Evolutionary conservation across 1,140 invertebrate species (phyloP).

Genomic region (Diuraphis noxia): DNA sequence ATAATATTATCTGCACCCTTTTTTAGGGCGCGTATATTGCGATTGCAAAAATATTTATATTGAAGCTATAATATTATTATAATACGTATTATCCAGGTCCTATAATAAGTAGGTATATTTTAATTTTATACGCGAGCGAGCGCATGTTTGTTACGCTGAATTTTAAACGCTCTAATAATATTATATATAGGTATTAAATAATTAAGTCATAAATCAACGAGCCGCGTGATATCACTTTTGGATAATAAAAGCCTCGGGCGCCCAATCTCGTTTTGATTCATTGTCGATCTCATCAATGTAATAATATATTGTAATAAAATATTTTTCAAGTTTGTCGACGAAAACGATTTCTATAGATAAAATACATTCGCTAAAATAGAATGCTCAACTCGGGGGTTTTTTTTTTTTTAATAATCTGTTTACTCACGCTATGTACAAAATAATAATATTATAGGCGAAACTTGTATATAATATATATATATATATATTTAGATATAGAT

Average conservation of each 20-base stretch:
- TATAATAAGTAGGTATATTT: too few relatives aligned
- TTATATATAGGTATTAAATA: too few relatives aligned
- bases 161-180: not conserved
- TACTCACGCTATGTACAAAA: too few relatives aligned
- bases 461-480: too few relatives aligned
- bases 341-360: not conserved
- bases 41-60: too few relatives aligned
- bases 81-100: too few relatives aligned
- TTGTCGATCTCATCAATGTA: not conserved
- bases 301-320: not conserved
- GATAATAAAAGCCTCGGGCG: not conserved
- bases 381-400: not conserved
- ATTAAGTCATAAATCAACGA: constrained; percentile 38
- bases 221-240: not conserved
- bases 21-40: too few relatives aligned
- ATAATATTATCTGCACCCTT: too few relatives aligned
- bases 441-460: too few relatives aligned
- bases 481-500: too few relatives aligned
- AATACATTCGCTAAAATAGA: not conserved
- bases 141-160: not conserved
- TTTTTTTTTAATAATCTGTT: not conserved
- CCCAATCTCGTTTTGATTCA: constrained; percentile 27
- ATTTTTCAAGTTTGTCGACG: not conserved
- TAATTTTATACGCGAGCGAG: not conserved
- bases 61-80: too few relatives aligned